Evolutionary conservation across 2,888 invertebrate genomes (phyloP).

Genomic region (Agonopterix alstromeriana): DNA sequence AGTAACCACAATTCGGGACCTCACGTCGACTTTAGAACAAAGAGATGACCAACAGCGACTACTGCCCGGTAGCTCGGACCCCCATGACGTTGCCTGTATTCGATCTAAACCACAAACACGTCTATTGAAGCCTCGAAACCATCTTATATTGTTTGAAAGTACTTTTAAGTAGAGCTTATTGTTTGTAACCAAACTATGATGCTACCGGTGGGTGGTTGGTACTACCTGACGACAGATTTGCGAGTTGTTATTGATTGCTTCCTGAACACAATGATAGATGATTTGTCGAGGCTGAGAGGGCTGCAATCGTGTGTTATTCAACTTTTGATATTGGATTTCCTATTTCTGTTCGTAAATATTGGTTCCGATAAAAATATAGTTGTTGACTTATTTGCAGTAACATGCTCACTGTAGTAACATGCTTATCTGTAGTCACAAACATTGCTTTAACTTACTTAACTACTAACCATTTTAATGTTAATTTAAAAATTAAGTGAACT

Average conservation of each 20-base stretch:
- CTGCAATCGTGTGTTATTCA: no score
- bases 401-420: no score
- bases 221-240: slow-evolving; percentile 63
- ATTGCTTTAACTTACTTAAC: no score
- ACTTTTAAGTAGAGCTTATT: slow-evolving; percentile 40
- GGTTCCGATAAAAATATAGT: no score
- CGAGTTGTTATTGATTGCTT: slow-evolving; percentile 57
- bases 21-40: slow-evolving; percentile 61
- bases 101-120: slow-evolving; percentile 67
- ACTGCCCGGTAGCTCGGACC: slow-evolving; percentile 60
- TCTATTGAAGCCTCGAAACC: slow-evolving; percentile 33
- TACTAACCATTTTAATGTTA: no score
- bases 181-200: slow-evolving; percentile 65
- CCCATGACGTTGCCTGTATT: slow-evolving; percentile 38
- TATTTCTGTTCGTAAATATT: no score
- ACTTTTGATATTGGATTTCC: no score
- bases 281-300: slow-evolving; percentile 8
- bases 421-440: no score
- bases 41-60: slow-evolving; percentile 23
- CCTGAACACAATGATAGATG: slow-evolving; percentile 30
- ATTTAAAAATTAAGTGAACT: no score
- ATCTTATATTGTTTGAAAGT: slow-evolving; percentile 36
- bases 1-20: slow-evolving; percentile 49
- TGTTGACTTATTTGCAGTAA: no score
- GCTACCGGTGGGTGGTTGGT: slow-evolving; percentile 61